Evolutionary conservation across 2,797 vertebrate species (phyloP), one percentile per base, ranked within the genome.

Genomic region (Anolis apletophallus): DNA sequence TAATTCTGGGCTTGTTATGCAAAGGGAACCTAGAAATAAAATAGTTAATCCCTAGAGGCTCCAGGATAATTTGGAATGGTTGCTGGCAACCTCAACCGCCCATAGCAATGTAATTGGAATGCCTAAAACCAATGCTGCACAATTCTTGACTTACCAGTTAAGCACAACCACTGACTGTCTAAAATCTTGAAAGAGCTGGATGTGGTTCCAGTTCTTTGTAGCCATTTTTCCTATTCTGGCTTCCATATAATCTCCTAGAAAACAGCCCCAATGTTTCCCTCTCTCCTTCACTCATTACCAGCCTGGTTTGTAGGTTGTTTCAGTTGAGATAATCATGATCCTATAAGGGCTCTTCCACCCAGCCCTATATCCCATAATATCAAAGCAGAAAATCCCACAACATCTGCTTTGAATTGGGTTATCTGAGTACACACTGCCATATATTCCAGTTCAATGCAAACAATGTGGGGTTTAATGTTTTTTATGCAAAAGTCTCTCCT

Each of bases 1-100:
- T 73, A 84, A 84, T 84, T 87, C 80, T 61, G 40, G n/a, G 67
- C n/a, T 87, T 86, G 59, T 76, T 64, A 34, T 67, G 32, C 40
- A 73, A 74, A 34, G 64, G 36, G 54, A 23, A 11, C 19, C 69
- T 72, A 46, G 81, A 72, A 83, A 83, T 79, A 57, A 52, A 36
- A 82, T 40, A 50, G 26, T 83, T 84, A 84, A 84, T 83, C 57
- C 55, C 52, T 54, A 69, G 68, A 80, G 86, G 68, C 81, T 84
- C 86, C 86, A 80, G 54, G 57, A 74, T 87, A 79, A 84, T 87
- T 46, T 68, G 5, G 12, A 9, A 11, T 46, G 75, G 69, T 52
- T 83, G 14, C 68, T 73, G 76, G 81, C 74, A 61, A 83, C 21
- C 46, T 78, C 17, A 61, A 26, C 74, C 55, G 32, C 81, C 81